A percentile compares a stretch with the other conserved stretches of the same genome.
phyloP scores from a whole-genome alignment of 1,140 invertebrate genomes.

The Paramacrobiotus metropolitanus region DNA sequence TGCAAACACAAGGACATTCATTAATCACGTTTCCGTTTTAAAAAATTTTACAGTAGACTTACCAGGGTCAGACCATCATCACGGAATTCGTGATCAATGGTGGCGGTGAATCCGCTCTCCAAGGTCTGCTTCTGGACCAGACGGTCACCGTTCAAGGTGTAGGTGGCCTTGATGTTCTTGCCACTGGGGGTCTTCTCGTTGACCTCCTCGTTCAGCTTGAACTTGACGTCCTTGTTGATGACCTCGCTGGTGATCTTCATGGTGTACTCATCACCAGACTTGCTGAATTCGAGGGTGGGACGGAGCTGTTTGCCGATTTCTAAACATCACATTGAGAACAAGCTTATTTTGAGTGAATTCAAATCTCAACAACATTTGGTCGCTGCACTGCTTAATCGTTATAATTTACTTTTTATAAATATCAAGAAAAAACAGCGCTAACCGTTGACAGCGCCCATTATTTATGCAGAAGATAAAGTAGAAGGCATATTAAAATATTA shows the following conservation, averaged over 20 bases:
- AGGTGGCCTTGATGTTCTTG: neutral
- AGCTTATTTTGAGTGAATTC: too few relatives aligned
- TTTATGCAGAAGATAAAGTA: neutral
- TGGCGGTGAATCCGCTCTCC: neutral
- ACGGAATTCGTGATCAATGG: neutral
- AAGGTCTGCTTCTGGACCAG: slow-evolving; percentile 1
- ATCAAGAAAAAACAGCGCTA: neutral
- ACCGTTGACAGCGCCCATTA: neutral
- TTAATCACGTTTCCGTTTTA: neutral
- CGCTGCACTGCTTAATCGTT: too few relatives aligned
- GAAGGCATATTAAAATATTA: neutral
- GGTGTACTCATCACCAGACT: neutral
- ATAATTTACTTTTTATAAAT: too few relatives aligned
- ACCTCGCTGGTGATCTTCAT: neutral
- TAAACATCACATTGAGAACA: too few relatives aligned
- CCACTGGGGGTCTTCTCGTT: neutral
- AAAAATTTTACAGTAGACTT: neutral
- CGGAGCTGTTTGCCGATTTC: neutral
- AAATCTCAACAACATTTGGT: too few relatives aligned
- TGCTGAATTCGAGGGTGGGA: neutral
- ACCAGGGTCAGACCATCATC: neutral
- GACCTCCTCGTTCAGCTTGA: neutral
- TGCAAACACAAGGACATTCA: neutral
- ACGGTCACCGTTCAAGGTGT: neutral
- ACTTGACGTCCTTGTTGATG: neutral